Percentiles rank a stretch among this genome's conserved stretches.
These are phyloP conservation scores for Pelodytes ibericus DNA, from an alignment of 2,797 vertebrate genomes.

Conservation along the genomic window DNA sequence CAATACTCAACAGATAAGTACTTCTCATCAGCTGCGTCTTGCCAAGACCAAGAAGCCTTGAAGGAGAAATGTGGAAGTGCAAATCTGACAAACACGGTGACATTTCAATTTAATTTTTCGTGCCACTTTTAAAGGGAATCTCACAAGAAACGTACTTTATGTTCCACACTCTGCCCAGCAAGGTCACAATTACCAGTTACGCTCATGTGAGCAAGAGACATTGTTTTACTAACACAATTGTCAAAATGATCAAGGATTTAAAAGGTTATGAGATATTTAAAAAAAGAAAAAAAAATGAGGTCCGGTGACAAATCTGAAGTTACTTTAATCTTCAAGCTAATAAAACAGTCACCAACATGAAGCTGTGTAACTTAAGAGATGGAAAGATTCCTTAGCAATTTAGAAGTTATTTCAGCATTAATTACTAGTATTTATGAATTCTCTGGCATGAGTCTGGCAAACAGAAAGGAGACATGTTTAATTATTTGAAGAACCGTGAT, in stretches of 20 bases:
- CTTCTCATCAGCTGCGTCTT: constrained; percentile 67
- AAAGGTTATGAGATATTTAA: constrained; percentile 24
- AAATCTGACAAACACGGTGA: constrained; percentile 55
- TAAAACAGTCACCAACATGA: neutral
- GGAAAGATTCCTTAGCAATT: neutral
- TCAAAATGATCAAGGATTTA: constrained; percentile 34
- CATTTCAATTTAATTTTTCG: constrained; percentile 43
- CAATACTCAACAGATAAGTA: constrained; percentile 65
- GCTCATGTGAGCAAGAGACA: constrained; percentile 39
- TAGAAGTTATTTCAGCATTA: neutral
- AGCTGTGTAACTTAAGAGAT: neutral
- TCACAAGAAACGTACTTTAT: constrained; percentile 28
- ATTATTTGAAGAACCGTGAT: neutral
- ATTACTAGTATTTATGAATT: neutral
- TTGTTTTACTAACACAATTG: constrained; percentile 24
- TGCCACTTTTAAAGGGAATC: constrained; percentile 55
- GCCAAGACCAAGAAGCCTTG: constrained; percentile 42
- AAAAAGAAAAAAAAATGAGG: neutral
- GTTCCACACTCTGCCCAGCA: constrained; percentile 49
- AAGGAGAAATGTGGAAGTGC: constrained; percentile 55
- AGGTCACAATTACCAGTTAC: constrained; percentile 45
- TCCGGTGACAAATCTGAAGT: constrained; percentile 4
- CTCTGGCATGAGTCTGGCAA: neutral
- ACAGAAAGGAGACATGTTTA: neutral
- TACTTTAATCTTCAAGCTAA: constrained; percentile 25